phyloP scores from a whole-genome alignment of 2,888 invertebrate genomes.

The Ophioninae sp. region DNA sequence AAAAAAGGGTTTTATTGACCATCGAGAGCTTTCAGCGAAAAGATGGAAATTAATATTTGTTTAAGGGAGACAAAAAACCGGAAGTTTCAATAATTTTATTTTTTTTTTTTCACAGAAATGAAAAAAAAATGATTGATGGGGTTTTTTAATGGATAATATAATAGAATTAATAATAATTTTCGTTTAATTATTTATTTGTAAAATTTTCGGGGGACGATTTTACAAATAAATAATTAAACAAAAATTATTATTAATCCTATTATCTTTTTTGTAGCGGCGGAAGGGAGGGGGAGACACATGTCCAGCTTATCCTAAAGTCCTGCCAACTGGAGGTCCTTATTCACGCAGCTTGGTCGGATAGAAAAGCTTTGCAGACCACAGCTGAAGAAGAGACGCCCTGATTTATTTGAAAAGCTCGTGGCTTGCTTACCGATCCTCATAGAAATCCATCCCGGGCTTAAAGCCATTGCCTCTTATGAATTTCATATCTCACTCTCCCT shows the following conservation, averaged over 20 bases:
- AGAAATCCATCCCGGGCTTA: constrained; percentile 52
- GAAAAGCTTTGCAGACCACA: constrained; percentile 6
- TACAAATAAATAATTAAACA: too few relatives aligned
- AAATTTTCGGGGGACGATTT: too few relatives aligned
- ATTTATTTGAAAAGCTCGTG: constrained; percentile 75
- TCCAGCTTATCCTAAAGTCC: constrained; percentile 14
- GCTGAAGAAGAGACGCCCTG: constrained; percentile 61
- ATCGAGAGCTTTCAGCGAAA: constrained; percentile 4
- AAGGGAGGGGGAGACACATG: constrained; percentile 12
- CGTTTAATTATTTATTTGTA: too few relatives aligned
- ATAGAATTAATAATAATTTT: too few relatives aligned
- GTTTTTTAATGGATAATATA: too few relatives aligned
- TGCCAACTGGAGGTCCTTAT: constrained; percentile 17
- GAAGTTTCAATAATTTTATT: constrained; percentile 1
- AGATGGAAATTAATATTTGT: constrained; percentile 3
- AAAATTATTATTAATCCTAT: too few relatives aligned
- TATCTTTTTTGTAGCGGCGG: too few relatives aligned
- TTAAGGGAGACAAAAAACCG: neutral
- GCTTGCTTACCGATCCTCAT: constrained; percentile 68
- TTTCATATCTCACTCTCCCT: constrained; percentile 19
- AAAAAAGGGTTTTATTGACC: neutral
- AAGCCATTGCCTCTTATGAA: constrained; percentile 48
- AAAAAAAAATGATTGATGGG: too few relatives aligned
- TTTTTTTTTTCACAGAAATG: neutral
- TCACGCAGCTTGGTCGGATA: constrained; percentile 15